These are phyloP conservation scores for Xenopus borealis DNA, from an alignment of 2,113 vertebrate genomes.

Conservation along the genomic window DNA sequence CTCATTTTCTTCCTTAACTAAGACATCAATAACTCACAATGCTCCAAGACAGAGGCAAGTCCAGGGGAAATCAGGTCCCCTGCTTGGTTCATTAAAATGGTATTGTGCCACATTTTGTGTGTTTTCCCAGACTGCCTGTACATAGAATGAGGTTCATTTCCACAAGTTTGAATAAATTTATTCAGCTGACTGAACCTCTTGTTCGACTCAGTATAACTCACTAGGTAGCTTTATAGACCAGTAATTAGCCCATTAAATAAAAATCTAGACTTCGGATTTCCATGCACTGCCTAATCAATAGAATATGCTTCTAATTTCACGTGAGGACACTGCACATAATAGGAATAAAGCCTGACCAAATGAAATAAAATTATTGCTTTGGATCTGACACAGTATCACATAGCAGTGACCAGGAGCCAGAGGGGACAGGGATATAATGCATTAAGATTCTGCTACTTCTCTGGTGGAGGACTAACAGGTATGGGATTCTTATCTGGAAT, in stretches of 20 bases:
- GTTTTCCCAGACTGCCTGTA: slow-evolving; percentile 79
- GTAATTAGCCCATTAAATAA: slow-evolving; percentile 86
- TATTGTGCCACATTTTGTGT: slow-evolving; percentile 86
- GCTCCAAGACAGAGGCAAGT: slow-evolving; percentile 70
- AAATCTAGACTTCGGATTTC: slow-evolving; percentile 78
- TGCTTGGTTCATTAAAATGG: slow-evolving; percentile 83
- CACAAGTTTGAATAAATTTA: slow-evolving; percentile 85
- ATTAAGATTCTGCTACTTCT: too few species aligned
- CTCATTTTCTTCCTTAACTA: slow-evolving; percentile 61
- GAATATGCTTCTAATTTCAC: slow-evolving; percentile 74
- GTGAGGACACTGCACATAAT: slow-evolving; percentile 74
- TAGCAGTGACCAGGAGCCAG: neutral
- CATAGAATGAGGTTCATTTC: slow-evolving; percentile 81
- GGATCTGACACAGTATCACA: neutral
- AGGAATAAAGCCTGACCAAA: slow-evolving; percentile 67
- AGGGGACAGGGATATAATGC: too few species aligned
- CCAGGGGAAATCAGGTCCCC: slow-evolving; percentile 75
- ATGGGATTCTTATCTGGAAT: too few species aligned
- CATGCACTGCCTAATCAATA: slow-evolving; percentile 76
- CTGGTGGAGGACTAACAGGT: too few species aligned
- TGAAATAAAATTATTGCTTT: slow-evolving; percentile 24
- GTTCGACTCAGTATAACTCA: slow-evolving; percentile 79
- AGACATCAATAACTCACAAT: slow-evolving; percentile 58
- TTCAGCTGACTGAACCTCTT: slow-evolving; percentile 86
- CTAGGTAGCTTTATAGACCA: slow-evolving; percentile 85